A percentile compares a stretch with the other conserved stretches of the same genome.
These are phyloP conservation scores for Hybognathus amarus DNA, from an alignment of 2,797 vertebrate genomes.

Conservation along the genomic window DNA sequence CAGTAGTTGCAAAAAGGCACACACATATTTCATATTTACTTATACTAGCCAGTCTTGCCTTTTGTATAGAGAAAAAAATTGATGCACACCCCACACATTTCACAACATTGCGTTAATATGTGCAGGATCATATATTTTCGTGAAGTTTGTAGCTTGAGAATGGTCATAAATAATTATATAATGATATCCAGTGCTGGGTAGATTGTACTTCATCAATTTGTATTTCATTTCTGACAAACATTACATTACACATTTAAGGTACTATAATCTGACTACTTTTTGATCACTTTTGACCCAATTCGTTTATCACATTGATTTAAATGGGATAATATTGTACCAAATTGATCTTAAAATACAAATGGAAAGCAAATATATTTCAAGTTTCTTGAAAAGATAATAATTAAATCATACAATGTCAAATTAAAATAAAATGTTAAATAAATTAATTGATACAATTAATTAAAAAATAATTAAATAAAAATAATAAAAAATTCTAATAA, in stretches of 20 bases:
- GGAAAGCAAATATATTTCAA: not conserved
- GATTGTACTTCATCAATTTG: not conserved
- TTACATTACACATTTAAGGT: not conserved
- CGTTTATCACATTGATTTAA: not conserved
- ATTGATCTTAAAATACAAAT: not conserved
- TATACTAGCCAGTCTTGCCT: not conserved
- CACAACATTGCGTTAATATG: slow-evolving; percentile 12
- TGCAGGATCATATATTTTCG: slow-evolving; percentile 35
- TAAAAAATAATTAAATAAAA: no score
- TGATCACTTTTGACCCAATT: not conserved
- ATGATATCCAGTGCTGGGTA: not conserved
- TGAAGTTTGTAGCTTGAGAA: not conserved
- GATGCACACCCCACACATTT: not conserved
- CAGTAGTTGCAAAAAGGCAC: not conserved
- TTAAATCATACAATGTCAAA: not conserved
- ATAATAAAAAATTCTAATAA: not conserved
- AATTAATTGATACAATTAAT: no score
- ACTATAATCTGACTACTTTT: not conserved
- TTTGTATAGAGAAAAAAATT: not conserved
- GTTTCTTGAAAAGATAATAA: not conserved
- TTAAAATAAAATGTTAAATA: no score
- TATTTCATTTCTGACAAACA: not conserved
- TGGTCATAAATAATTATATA: not conserved
- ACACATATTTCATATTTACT: not conserved
- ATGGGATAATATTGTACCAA: not conserved